Evolutionary conservation across 2,797 vertebrate species (phyloP).

Genomic region (Characodon lateralis): DNA sequence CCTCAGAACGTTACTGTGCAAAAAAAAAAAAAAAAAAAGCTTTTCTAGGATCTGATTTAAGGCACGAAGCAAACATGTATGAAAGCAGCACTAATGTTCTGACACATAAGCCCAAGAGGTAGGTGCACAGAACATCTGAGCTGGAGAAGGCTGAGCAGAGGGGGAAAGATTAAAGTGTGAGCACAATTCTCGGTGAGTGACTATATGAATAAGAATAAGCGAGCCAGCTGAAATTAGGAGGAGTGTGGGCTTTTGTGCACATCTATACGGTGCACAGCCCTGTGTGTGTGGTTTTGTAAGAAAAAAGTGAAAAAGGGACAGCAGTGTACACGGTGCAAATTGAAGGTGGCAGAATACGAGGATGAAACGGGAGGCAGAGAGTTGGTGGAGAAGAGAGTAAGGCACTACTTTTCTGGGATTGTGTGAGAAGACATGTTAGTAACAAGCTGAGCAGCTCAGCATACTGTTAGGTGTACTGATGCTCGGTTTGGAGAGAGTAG

Average conservation of each 20-base stretch:
- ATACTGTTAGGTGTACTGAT: conserved; percentile 1
- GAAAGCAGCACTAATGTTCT: conserved; percentile 29
- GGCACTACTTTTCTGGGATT: conserved; percentile 26
- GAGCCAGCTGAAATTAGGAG: conserved; percentile 31
- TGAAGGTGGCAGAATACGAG: conserved; percentile 18
- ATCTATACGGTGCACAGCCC: not conserved
- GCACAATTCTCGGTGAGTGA: conserved; percentile 56
- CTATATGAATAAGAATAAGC: conserved; percentile 69
- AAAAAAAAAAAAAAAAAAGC: conserved; percentile 24
- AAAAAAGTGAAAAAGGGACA: conserved; percentile 15
- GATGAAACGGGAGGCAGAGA: conserved; percentile 18
- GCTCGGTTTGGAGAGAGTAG: conserved; percentile 10
- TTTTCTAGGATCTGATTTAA: conserved; percentile 48
- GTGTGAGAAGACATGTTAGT: conserved; percentile 15
- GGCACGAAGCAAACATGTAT: conserved; percentile 37
- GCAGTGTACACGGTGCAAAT: conserved; percentile 19
- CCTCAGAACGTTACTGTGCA: conserved; percentile 31
- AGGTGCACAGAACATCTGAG: conserved; percentile 17
- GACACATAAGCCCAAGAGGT: conserved; percentile 27
- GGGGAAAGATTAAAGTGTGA: conserved; percentile 66
- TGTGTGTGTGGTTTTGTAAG: conserved; percentile 19
- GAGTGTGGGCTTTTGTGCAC: conserved; percentile 21
- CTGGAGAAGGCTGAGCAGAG: conserved; percentile 31
- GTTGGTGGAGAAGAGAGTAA: conserved; percentile 17
- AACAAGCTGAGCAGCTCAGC: conserved; percentile 22